Base-by-base conservation (phyloP, 1,140 invertebrate genomes). In the Rhopalosiphum maidis region DNA sequence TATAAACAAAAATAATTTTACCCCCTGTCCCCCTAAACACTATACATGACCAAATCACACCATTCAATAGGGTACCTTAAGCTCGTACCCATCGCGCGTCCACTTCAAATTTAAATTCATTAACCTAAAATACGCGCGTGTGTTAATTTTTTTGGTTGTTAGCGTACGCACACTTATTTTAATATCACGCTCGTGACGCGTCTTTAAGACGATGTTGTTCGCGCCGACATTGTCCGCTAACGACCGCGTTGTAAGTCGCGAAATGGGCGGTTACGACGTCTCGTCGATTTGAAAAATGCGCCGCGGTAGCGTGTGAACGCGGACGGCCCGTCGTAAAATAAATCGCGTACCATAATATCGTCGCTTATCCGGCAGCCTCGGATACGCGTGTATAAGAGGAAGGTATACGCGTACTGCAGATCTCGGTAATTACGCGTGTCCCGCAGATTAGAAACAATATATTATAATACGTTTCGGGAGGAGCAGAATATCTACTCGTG, bases 401-500 rank as follows among this genome's bases (percentile, higher is more conserved):
- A 51, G 48, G 48, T 51, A 51, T 18, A 0, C 22, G 54, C 41
- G 41, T 4, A 41, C 41, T n/a, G 18, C 30, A 77, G 60, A 68
- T 68, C 30, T n/a, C 60, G 30, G n/a, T n/a, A 77, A 77, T 77
- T 77, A n/a, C 60, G 60, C 60, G 60, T 77, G 60, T 77, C 60
- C 55, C 60, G 60, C 60, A 77, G 30, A 77, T 77, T 77, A 77
- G 60, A 77, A 77, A 77, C 60, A 77, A 77, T 77, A 77, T 18
- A 77, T 77, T 3, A 77, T n/a, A n/a, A 18, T 77, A n/a, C 18
- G 60, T n/a, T 77, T n/a, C 60, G 11, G 60, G 4, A 21, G 15
- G 60, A 77, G n/a, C 30, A 0, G 11, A 60, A 23, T 60, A 30
- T 2, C 3, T 77, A n/a, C 15, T 15, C 30, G 60, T 35, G 60